These are phyloP conservation scores for Diogma glabrata DNA, from an alignment of 2,888 invertebrate species.

Conservation along the genomic window DNA sequence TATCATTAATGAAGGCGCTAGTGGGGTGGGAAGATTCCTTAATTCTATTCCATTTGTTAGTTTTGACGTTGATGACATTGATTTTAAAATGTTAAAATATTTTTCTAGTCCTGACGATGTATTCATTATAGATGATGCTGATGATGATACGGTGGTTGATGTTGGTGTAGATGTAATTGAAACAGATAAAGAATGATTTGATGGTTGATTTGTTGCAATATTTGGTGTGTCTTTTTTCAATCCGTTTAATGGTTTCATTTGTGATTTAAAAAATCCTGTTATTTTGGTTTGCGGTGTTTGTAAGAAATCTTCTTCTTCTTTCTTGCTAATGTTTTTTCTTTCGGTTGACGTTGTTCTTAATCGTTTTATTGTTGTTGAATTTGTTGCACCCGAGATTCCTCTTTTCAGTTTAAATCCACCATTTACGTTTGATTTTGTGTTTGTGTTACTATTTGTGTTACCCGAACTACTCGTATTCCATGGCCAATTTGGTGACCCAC, in stretches of 20 bases:
- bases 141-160: background rate
- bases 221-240: slow-evolving; percentile 41
- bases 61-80: slow-evolving; percentile 16
- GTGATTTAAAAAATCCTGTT: slow-evolving; percentile 74
- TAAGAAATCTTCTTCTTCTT: background rate
- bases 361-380: background rate
- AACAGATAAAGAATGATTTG: background rate
- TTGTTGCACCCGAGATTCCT: background rate
- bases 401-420: no score
- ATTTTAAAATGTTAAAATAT: slow-evolving; percentile 26
- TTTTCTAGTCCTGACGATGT: slow-evolving; percentile 32
- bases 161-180: slow-evolving; percentile 14
- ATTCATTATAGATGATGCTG: slow-evolving; percentile 16
- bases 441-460: background rate
- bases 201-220: background rate
- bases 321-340: background rate
- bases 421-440: no score
- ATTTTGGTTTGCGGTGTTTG: slow-evolving; percentile 57
- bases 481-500: slow-evolving; percentile 16
- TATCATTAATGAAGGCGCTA: slow-evolving; percentile 22
- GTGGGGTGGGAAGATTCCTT: background rate
- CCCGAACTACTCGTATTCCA: slow-evolving; percentile 12
- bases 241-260: slow-evolving; percentile 58
- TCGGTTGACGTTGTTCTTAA: background rate
- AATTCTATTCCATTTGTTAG: slow-evolving; percentile 19